Percentiles rank a stretch among this genome's conserved stretches.
Conservation (phyloP, 2,113 vertebrate species). For the Chionomys nivalis region DNA sequence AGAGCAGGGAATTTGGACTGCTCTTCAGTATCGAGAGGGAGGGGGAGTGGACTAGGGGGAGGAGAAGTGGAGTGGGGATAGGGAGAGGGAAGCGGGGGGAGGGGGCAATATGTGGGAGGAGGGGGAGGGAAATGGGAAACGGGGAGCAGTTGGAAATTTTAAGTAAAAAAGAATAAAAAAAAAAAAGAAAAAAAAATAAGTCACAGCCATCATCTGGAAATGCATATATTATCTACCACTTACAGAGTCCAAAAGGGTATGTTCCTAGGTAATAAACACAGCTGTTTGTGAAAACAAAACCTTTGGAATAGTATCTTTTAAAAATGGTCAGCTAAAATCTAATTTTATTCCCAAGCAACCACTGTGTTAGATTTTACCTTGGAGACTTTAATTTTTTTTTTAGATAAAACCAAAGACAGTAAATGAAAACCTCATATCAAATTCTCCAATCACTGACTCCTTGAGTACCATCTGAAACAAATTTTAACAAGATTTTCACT, state of each 20-base stretch:
- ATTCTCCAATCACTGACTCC: neutral
- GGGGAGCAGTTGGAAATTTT: no score
- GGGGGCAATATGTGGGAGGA: no score
- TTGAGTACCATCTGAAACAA: neutral
- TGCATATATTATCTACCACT: neutral
- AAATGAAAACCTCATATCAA: neutral
- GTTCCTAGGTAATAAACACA: neutral
- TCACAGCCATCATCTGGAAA: neutral
- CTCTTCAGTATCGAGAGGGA: no score
- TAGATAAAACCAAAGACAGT: neutral
- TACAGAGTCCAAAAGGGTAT: neutral
- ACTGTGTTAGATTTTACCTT: neutral
- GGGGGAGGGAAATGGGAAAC: no score
- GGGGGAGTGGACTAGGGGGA: no score
- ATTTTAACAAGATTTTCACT: neutral
- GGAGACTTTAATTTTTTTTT: neutral
- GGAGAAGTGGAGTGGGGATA: no score
- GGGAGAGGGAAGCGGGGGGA: no score
- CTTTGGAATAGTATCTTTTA: slow-evolving; percentile 8
- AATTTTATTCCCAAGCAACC: neutral
- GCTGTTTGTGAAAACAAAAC: neutral
- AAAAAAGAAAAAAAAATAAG: no score
- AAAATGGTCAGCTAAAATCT: neutral
- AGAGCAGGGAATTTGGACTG: no score
- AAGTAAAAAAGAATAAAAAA: no score